Conservation (phyloP, 1,140 invertebrate species). For the Bombus pascuorum region DNA sequence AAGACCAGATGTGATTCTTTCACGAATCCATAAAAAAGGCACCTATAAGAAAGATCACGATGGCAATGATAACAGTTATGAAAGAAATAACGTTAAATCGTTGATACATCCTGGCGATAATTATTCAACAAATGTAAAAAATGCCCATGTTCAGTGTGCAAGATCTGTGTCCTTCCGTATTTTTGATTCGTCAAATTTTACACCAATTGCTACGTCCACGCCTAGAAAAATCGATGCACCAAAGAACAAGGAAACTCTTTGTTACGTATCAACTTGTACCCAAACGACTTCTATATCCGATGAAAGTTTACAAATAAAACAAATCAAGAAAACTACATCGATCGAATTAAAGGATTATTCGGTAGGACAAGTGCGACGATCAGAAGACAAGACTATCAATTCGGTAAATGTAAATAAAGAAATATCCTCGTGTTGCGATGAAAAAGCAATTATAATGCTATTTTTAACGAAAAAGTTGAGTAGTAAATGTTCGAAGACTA, state of each 20-base stretch:
- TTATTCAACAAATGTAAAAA: background rate
- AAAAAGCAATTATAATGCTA: constrained; percentile 1
- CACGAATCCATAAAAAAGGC: background rate
- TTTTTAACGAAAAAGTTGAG: background rate
- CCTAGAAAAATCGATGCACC: background rate
- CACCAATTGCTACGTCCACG: background rate
- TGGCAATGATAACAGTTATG: background rate
- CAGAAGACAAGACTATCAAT: background rate
- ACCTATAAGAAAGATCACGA: background rate
- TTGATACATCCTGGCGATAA: too few relatives aligned
- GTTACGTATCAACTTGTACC: background rate
- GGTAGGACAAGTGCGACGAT: too few relatives aligned
- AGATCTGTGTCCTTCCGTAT: background rate
- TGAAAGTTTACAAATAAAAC: too few relatives aligned
- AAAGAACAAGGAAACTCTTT: background rate
- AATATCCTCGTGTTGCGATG: background rate
- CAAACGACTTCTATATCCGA: background rate
- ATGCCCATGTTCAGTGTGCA: background rate
- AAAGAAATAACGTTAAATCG: background rate
- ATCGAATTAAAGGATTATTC: background rate
- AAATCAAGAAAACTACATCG: background rate
- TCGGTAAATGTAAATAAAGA: background rate
- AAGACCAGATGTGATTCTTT: background rate
- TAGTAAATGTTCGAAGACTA: constrained; percentile 21
- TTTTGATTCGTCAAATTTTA: background rate